Evolutionary conservation across 2,113 vertebrate genomes (phyloP).

Genomic region (Megaceryle maxima): DNA sequence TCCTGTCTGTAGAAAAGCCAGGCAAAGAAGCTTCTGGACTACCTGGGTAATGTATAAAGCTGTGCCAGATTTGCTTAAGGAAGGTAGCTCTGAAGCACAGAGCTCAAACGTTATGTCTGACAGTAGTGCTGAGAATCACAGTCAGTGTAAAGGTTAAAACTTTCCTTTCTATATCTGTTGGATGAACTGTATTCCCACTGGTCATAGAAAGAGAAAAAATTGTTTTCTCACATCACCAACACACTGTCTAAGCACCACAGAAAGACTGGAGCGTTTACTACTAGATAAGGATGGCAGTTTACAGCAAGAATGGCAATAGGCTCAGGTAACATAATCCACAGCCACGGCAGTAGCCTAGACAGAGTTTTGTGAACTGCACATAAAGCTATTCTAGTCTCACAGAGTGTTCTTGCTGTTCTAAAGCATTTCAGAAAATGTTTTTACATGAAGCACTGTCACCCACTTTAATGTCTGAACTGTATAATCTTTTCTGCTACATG

Average conservation of each 20-base stretch:
- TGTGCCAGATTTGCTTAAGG: not conserved
- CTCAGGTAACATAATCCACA: not conserved
- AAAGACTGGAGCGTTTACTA: not conserved
- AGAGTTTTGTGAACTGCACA: not conserved
- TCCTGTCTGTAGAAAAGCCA: not conserved
- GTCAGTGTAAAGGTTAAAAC: not conserved
- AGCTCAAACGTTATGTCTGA: not conserved
- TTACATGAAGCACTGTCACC: not conserved
- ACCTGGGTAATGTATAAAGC: not conserved
- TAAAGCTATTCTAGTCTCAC: not conserved
- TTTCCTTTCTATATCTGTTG: not conserved
- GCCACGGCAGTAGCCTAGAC: not conserved
- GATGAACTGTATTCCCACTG: not conserved
- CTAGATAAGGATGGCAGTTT: slow-evolving; percentile 21
- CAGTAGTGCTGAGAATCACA: not conserved
- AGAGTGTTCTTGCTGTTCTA: not conserved
- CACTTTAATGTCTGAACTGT: not conserved
- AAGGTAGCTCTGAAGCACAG: not conserved
- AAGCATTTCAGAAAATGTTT: not conserved
- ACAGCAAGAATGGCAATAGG: slow-evolving; percentile 18
- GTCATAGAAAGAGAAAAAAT: not conserved
- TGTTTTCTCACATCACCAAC: not conserved
- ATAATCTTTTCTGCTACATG: not conserved
- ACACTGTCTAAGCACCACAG: not conserved
- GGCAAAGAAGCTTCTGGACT: not conserved